phyloP scores from a whole-genome alignment of 2,113 vertebrate species.

The Litocranius walleri region DNA sequence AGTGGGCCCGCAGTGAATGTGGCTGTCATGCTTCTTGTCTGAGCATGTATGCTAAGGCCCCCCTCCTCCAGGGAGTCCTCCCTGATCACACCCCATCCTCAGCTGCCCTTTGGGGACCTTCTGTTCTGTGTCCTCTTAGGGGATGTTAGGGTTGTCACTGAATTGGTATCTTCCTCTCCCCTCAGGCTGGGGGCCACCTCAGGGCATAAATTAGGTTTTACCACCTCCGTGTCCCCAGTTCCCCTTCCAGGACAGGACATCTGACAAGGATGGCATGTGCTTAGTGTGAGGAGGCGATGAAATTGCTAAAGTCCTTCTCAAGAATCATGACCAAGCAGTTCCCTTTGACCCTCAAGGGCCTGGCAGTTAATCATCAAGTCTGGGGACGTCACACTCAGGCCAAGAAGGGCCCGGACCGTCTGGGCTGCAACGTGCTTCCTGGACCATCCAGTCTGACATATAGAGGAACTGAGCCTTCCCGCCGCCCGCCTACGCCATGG shows the following conservation, averaged over 20 bases:
- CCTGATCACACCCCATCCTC: neutral
- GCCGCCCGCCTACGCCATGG: too few relatives aligned
- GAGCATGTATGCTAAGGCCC: neutral
- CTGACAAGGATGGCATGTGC: too few relatives aligned
- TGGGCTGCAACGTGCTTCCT: neutral
- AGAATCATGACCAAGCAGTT: neutral
- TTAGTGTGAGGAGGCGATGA: neutral
- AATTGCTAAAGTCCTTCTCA: neutral
- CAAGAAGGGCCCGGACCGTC: neutral
- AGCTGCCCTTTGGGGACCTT: neutral
- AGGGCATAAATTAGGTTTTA: neutral
- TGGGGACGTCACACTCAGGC: neutral
- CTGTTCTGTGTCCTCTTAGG: neutral
- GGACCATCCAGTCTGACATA: neutral
- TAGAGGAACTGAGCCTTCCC: neutral
- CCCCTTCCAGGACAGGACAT: neutral
- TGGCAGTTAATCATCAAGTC: conserved; percentile 16
- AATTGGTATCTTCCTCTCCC: neutral
- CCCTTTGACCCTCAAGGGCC: neutral
- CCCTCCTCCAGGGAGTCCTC: neutral
- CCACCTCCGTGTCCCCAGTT: neutral
- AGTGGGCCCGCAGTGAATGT: neutral
- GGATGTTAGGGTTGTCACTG: neutral
- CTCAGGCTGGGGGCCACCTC: neutral
- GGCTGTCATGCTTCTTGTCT: neutral